phyloP scores from a whole-genome alignment of 1,140 invertebrate genomes.

The Drosophila murphyi region DNA sequence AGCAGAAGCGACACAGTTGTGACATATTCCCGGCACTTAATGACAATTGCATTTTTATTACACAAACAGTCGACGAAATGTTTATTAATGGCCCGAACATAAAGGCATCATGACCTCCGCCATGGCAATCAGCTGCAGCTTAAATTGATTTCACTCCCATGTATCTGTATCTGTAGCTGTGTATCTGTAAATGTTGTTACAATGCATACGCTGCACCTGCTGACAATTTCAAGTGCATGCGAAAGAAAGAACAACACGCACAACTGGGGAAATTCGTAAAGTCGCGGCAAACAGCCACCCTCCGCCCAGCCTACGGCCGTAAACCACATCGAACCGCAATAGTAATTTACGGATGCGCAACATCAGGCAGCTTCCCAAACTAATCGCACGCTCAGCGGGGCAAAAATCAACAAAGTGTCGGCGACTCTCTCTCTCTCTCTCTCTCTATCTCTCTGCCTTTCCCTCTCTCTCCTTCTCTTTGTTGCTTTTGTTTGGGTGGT shows the following conservation, averaged over 20 bases:
- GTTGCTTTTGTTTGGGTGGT: slow-evolving; percentile 43
- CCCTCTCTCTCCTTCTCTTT: background rate
- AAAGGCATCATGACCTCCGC: slow-evolving; percentile 58
- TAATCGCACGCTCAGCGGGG: slow-evolving; percentile 75
- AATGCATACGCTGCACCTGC: slow-evolving; percentile 79
- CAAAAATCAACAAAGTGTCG: slow-evolving; percentile 30
- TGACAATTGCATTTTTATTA: slow-evolving; percentile 83
- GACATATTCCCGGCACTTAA: slow-evolving; percentile 63
- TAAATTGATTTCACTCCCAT: slow-evolving; percentile 70
- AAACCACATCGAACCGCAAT: slow-evolving; percentile 73
- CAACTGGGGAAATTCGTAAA: slow-evolving; percentile 68
- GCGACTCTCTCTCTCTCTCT: slow-evolving; percentile 8
- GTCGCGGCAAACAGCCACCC: slow-evolving; percentile 4
- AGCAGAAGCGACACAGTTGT: slow-evolving; percentile 46
- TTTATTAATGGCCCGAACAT: slow-evolving; percentile 76
- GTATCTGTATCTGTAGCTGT: slow-evolving; percentile 30
- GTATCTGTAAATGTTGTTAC: slow-evolving; percentile 62
- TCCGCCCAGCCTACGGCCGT: background rate
- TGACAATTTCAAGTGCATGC: slow-evolving; percentile 84
- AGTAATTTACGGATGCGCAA: slow-evolving; percentile 77
- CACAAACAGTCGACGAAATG: slow-evolving; percentile 79
- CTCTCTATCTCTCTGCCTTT: background rate
- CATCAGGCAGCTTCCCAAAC: slow-evolving; percentile 76
- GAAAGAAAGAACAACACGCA: slow-evolving; percentile 67
- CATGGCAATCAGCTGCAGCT: slow-evolving; percentile 55